Percentiles rank a stretch among this genome's conserved stretches.
These are phyloP conservation scores for Trachythela sp. DNA, from an alignment of 64 coral and sea anemone species.

Conservation along the genomic window DNA sequence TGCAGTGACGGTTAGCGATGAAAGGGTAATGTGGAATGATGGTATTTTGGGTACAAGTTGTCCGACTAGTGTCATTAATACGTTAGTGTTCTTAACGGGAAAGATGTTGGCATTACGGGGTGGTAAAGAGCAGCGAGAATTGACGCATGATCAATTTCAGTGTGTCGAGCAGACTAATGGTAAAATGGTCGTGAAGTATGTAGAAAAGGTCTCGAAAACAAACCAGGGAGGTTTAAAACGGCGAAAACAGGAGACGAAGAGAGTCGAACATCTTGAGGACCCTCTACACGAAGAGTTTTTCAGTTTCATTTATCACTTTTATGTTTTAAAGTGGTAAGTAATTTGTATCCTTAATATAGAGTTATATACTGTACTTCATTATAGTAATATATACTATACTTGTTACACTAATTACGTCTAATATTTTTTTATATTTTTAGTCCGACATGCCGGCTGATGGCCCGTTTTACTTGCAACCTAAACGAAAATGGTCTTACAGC, in stretches of 20 bases:
- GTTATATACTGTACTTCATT: no score
- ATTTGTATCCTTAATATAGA: no score
- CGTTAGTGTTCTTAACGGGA: background rate
- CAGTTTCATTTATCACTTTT: background rate
- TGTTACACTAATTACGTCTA: no score
- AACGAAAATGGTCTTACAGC: conserved; percentile 7
- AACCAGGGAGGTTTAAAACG: background rate
- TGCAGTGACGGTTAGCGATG: background rate
- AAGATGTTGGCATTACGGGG: background rate
- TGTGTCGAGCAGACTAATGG: background rate
- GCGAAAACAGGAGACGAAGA: background rate
- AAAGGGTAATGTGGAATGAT: background rate
- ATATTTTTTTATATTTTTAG: conserved; percentile 18
- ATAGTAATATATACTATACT: no score
- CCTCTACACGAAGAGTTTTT: background rate
- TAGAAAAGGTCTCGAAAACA: background rate
- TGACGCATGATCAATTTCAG: conserved; percentile 5
- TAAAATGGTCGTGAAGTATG: background rate
- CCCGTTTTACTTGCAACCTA: conserved; percentile 28
- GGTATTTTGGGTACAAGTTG: background rate
- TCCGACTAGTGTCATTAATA: conserved; percentile 2
- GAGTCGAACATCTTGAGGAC: background rate
- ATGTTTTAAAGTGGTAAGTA: background rate
- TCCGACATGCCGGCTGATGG: background rate
- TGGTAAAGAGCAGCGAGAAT: conserved; percentile 14